phyloP scores from a whole-genome alignment of 2,888 invertebrate genomes.

The Esperia sulphurella region DNA sequence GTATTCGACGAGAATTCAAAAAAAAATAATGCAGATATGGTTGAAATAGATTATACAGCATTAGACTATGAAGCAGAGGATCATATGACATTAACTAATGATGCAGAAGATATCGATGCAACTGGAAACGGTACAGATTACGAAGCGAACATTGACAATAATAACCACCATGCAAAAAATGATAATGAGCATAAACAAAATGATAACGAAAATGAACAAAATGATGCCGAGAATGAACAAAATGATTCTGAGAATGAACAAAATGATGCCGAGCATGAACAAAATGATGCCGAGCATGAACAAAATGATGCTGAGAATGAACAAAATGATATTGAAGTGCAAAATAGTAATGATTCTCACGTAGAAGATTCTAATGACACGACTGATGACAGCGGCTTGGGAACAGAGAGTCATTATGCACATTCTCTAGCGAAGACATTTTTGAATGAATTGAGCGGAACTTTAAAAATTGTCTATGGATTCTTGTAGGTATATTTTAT shows the following conservation, averaged over 20 bases:
- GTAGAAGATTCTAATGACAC: constrained; percentile 12
- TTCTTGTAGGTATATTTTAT: constrained; percentile 46
- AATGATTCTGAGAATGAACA: neutral
- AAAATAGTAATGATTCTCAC: constrained; percentile 1
- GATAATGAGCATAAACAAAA: neutral
- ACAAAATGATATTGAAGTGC: constrained; percentile 3
- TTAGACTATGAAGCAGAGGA: neutral
- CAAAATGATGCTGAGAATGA: neutral
- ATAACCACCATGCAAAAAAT: neutral
- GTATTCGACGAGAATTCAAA: neutral
- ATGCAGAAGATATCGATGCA: neutral
- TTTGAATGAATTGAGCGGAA: constrained; percentile 28
- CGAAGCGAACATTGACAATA: neutral
- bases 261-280: constrained; percentile 1
- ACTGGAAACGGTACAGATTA: neutral
- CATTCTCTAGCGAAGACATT: constrained; percentile 30
- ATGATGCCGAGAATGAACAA: constrained; percentile 1
- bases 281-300: neutral
- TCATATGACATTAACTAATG: neutral
- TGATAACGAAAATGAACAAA: constrained; percentile 1
- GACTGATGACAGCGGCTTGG: constrained; percentile 34
- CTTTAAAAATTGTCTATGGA: constrained; percentile 29
- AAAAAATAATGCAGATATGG: neutral
- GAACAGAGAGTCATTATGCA: constrained; percentile 25
- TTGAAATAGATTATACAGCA: neutral